Conservation (phyloP, 30 jellyfish, hydroid and myxozoan species). For the Aurelia aurita region DNA sequence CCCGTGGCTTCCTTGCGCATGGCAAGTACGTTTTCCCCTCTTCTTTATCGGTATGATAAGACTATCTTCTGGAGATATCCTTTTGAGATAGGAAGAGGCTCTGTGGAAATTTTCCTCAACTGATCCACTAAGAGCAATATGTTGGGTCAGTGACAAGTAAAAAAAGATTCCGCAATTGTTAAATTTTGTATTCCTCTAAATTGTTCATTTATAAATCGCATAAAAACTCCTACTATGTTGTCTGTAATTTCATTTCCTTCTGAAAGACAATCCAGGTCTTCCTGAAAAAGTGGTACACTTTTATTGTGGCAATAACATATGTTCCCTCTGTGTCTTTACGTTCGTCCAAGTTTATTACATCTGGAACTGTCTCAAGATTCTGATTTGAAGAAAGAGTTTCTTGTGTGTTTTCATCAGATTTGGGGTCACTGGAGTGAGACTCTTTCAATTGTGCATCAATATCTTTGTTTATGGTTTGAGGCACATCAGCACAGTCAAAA, state of each 20-base stretch:
- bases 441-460: too few relatives aligned
- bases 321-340: background rate
- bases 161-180: conserved; percentile 13
- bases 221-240: background rate
- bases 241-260: conserved; percentile 1
- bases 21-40: too few relatives aligned
- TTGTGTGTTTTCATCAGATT: too few relatives aligned
- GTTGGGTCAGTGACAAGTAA: conserved; percentile 19
- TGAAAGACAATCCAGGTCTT: conserved; percentile 7
- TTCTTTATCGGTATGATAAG: background rate
- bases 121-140: conserved; percentile 3
- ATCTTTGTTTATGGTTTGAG: too few relatives aligned
- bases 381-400: background rate
- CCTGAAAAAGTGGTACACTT: background rate
- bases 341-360: conserved; percentile 8
- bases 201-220: conserved; percentile 6
- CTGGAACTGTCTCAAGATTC: conserved; percentile 1
- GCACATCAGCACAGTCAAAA: background rate
- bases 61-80: conserved; percentile 3
- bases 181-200: background rate
- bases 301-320: background rate
- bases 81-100: background rate
- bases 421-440: too few relatives aligned
- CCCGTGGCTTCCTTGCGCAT: too few relatives aligned
- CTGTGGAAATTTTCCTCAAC: background rate